These are phyloP conservation scores for Dasypolia templi DNA, from an alignment of 2,888 invertebrate genomes.

Conservation along the genomic window DNA sequence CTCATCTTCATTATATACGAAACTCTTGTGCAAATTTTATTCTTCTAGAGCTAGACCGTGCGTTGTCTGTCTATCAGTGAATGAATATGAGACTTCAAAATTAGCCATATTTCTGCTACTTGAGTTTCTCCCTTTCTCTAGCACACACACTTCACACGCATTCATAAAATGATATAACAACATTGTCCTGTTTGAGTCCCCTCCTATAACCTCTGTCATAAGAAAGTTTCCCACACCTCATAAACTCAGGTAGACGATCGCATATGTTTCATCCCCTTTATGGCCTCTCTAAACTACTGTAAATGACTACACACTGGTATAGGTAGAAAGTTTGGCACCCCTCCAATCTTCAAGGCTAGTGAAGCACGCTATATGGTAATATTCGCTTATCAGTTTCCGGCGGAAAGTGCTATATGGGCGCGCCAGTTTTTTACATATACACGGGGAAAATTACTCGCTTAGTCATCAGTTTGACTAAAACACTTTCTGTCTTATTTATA, in stretches of 20 bases:
- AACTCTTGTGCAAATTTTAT: not conserved
- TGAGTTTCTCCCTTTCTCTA: not conserved
- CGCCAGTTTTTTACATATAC: slow-evolving; percentile 55
- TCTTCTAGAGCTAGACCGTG: not conserved
- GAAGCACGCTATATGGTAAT: slow-evolving; percentile 85
- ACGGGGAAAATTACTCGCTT: slow-evolving; percentile 65
- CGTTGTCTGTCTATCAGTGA: not conserved
- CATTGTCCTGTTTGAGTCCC: slow-evolving; percentile 2
- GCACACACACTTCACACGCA: slow-evolving; percentile 16
- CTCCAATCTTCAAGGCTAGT: slow-evolving; percentile 75
- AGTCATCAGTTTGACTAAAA: slow-evolving; percentile 65
- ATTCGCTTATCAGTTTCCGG: slow-evolving; percentile 76
- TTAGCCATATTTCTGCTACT: not conserved
- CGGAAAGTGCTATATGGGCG: slow-evolving; percentile 64
- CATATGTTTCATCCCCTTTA: slow-evolving; percentile 39
- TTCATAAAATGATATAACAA: slow-evolving; percentile 29
- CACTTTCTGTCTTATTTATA: too few relatives aligned
- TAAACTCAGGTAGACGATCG: slow-evolving; percentile 33
- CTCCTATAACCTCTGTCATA: slow-evolving; percentile 21
- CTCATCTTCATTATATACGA: not conserved
- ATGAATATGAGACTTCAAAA: not conserved
- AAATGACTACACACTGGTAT: slow-evolving; percentile 45
- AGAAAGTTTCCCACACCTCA: slow-evolving; percentile 40
- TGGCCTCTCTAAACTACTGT: slow-evolving; percentile 53
- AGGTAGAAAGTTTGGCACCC: slow-evolving; percentile 72